Base-by-base conservation (phyloP, 2,113 vertebrate genomes). In the Enhydra lutris region DNA sequence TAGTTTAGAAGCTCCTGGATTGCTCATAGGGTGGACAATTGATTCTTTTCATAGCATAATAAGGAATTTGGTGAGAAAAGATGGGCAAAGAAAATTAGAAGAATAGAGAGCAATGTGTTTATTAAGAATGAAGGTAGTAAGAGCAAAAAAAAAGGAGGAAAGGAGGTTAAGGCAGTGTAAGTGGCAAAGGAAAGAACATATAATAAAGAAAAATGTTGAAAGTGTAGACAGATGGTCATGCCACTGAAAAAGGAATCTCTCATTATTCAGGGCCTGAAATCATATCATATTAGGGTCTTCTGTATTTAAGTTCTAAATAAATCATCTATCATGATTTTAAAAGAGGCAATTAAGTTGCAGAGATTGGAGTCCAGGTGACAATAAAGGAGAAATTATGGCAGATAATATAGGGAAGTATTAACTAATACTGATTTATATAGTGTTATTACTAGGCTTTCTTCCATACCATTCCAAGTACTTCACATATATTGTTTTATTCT, bases 1-100 rank as follows among this genome's bases (percentile, higher is more conserved):
- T 93, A 79, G 57, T 34, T 52, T 52, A 52, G 47, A 95, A 42
- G 20, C 85, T 80, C 21, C 69, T 80, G n/a, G 45, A 81, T 71
- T 96, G 34, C 45, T 95, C 45, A 80, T 31, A 69, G 24, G 50
- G 47, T 61, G 31, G 18, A 4, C 24, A 82, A 42, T 82, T 79
- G 31, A 91, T 81, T 92, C 36, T 95, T 92, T 97, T 90, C n/a
- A 61, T 85, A 59, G 42, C 36, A 47, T 29, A 86, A 15, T 65
- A 73, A 93, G n/a, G n/a, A 61, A 67, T 82, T 93, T 47, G 42
- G 34, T 84, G 71, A 93, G 84, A 93, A 92, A 92, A 95, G 20
- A 42, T 61, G 36, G n/a, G 39, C 79, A 50, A 91, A 81, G 21
- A 31, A 95, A 91, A 78, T 88, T 55, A 79, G 21, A 65, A 94